Evolutionary conservation across 2,113 vertebrate species (phyloP).

Genomic region (Aepyceros melampus): DNA sequence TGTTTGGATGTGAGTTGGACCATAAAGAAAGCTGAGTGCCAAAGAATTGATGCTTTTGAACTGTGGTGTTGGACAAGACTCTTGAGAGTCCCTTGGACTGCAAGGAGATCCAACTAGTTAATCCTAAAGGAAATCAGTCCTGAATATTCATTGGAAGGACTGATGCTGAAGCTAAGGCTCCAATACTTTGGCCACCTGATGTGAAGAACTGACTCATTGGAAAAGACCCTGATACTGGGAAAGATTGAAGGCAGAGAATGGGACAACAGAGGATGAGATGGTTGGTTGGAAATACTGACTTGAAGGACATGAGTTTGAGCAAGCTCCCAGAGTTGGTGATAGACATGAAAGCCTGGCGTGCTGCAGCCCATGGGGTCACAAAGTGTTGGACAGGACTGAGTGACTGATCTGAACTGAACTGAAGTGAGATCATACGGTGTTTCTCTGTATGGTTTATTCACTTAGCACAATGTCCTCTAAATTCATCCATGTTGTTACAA

Average conservation of each 20-base stretch:
- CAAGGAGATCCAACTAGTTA: neutral
- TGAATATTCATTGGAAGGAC: neutral
- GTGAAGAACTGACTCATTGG: neutral
- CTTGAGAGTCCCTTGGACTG: neutral
- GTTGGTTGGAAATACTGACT: neutral
- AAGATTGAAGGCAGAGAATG: neutral
- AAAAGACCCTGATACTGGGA: neutral
- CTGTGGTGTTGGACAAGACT: neutral
- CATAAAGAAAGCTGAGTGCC: neutral
- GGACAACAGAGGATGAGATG: neutral
- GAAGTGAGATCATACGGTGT: neutral
- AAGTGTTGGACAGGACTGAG: neutral
- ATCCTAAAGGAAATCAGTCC: neutral
- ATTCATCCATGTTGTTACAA: neutral
- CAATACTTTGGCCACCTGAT: neutral
- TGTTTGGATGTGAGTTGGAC: neutral
- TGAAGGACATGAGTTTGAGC: neutral
- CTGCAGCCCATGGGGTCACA: neutral
- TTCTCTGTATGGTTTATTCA: neutral
- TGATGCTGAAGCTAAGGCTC: neutral
- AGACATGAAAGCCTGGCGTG: neutral
- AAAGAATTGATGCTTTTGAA: neutral
- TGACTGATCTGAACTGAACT: neutral
- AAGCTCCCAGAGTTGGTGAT: fast-evolving
- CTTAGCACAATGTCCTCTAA: neutral